These are phyloP conservation scores for Helobdella robusta DNA, from an alignment of 2,888 invertebrate species.

Conservation along the genomic window DNA sequence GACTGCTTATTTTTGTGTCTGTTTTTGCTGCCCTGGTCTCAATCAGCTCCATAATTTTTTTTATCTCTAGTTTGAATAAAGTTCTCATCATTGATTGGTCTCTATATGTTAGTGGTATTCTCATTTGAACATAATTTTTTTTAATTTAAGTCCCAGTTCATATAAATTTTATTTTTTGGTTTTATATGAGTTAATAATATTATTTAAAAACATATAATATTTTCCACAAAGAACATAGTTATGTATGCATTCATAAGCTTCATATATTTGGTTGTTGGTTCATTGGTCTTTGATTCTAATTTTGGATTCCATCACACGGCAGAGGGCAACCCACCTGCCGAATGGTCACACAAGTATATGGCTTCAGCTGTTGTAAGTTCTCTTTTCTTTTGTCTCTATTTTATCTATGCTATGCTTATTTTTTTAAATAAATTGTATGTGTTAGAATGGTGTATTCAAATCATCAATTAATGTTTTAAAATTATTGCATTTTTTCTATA, in stretches of 20 bases:
- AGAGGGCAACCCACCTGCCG: neutral
- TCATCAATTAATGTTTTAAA: too few species aligned
- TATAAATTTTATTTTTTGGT: too few species aligned
- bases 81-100: constrained; percentile 7
- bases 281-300: constrained; percentile 1
- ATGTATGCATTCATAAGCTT: constrained; percentile 4
- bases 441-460: too few species aligned
- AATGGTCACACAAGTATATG: constrained; percentile 12
- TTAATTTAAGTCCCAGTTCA: neutral
- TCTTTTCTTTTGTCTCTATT: too few species aligned
- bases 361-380: constrained; percentile 6
- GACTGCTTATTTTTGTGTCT: constrained; percentile 7
- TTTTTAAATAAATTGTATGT: too few species aligned
- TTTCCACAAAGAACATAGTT: constrained; percentile 4
- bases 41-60: constrained; percentile 1
- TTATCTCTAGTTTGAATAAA: constrained; percentile 5
- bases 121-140: neutral
- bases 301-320: neutral
- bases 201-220: too few species aligned
- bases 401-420: too few species aligned
- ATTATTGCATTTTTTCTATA: too few species aligned
- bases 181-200: neutral
- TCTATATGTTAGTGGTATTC: neutral
- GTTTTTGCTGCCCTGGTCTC: neutral
- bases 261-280: neutral